Conservation (phyloP, 2,797 vertebrate species). For the Lagodon rhomboides region DNA sequence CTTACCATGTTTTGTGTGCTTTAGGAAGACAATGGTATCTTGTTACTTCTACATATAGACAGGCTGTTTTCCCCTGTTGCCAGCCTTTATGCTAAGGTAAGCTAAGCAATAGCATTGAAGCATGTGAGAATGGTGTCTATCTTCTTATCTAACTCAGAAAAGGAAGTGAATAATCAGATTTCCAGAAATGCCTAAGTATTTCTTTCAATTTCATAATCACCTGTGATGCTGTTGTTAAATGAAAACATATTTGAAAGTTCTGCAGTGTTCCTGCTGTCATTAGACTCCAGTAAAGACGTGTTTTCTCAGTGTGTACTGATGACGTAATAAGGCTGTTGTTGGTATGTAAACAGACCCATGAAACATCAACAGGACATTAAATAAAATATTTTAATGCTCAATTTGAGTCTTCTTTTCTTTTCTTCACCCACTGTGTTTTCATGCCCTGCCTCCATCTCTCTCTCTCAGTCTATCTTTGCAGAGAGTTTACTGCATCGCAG, state of each 20-base stretch:
- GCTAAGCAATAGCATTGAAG: no score
- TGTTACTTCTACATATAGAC: no score
- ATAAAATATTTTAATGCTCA: slow-evolving; percentile 4
- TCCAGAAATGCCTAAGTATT: background rate
- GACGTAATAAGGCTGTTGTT: background rate
- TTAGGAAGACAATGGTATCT: no score
- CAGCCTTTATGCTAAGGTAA: no score
- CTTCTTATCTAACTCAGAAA: background rate
- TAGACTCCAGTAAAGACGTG: background rate
- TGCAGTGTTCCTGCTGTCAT: background rate
- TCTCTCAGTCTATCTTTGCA: slow-evolving; percentile 38
- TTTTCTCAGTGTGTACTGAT: background rate
- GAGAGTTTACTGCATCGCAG: slow-evolving; percentile 74
- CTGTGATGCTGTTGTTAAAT: no score
- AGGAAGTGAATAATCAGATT: background rate
- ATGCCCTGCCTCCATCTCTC: background rate
- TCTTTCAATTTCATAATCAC: background rate
- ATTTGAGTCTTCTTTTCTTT: background rate
- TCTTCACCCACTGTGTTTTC: background rate
- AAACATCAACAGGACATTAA: background rate
- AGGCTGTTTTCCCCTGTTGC: no score
- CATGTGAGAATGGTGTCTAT: no score
- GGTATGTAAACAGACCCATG: background rate
- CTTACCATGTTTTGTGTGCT: no score
- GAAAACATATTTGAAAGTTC: background rate